Conservation (phyloP, 2,888 invertebrate genomes). For the Tetranychus piercei region DNA sequence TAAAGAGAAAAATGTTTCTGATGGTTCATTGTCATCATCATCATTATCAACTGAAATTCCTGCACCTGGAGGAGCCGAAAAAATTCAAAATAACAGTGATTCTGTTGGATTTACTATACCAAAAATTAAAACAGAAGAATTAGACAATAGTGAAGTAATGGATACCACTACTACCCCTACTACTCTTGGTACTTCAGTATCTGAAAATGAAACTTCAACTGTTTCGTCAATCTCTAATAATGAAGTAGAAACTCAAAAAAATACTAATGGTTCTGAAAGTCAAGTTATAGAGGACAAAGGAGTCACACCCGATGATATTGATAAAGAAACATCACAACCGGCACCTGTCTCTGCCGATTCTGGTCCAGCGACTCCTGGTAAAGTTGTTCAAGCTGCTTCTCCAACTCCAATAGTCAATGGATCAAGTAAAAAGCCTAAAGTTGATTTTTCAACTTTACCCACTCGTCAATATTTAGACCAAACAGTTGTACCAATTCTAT, state of each 20-base stretch:
- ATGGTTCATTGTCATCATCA: neutral
- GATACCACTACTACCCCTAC: neutral
- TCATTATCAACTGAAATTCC: neutral
- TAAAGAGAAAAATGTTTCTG: neutral
- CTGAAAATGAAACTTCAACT: neutral
- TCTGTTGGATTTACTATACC: neutral
- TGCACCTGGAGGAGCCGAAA: neutral
- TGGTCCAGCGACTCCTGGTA: constrained; percentile 3
- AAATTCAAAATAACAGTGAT: neutral
- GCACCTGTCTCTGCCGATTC: neutral
- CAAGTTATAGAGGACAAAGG: no score
- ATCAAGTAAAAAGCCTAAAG: constrained; percentile 17
- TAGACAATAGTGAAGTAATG: neutral
- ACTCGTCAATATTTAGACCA: constrained; percentile 23
- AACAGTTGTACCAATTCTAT: constrained; percentile 23
- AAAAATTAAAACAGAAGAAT: neutral
- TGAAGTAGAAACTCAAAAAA: neutral
- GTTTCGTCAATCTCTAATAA: neutral
- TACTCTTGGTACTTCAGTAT: neutral
- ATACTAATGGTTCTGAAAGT: no score
- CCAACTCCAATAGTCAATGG: neutral
- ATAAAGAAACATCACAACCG: no score
- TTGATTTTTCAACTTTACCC: constrained; percentile 19
- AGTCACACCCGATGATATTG: no score
- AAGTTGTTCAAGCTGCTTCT: neutral